Evolutionary conservation across 2,888 invertebrate genomes (phyloP).

Genomic region (Erpobdella octoculata): DNA sequence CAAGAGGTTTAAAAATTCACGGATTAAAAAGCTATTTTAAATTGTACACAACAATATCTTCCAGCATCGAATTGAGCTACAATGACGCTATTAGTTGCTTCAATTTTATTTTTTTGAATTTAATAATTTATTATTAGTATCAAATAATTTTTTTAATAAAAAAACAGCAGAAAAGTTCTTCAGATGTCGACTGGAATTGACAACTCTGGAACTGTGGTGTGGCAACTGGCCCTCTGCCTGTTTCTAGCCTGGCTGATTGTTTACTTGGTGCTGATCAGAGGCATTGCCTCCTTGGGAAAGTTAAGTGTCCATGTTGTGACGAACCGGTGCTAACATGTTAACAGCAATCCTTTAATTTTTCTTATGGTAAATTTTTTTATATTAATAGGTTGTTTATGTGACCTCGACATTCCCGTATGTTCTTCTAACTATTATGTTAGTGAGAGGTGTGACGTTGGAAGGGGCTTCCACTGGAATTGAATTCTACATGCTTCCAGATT

Average conservation of each 20-base stretch:
- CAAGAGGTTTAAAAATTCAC: no score
- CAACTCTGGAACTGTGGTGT: conserved; percentile 43
- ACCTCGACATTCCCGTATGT: conserved; percentile 34
- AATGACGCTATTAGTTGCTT: no score
- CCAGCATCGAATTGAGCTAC: no score
- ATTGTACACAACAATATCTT: no score
- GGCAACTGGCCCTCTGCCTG: conserved; percentile 48
- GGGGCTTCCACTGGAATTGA: conserved; percentile 62
- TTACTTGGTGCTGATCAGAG: conserved; percentile 48
- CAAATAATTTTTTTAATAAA: no score
- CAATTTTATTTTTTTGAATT: no score
- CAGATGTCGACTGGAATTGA: conserved; percentile 43
- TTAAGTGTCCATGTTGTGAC: no score
- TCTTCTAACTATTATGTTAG: conserved; percentile 33
- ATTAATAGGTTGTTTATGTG: conserved; percentile 33
- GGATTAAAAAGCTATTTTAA: no score
- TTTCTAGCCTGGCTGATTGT: conserved; percentile 48
- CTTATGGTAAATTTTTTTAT: not conserved
- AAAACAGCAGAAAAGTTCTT: conserved; percentile 46
- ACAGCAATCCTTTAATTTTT: not conserved
- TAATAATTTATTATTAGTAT: no score
- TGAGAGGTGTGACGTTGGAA: conserved; percentile 33
- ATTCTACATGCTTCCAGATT: conserved; percentile 68
- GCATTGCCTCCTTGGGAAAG: conserved; percentile 51
- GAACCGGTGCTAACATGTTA: not conserved